Percentiles rank a stretch among this genome's conserved stretches.
Evolutionary conservation across 1,140 invertebrate species (phyloP).

Genomic region (Lepidostoma basale): DNA sequence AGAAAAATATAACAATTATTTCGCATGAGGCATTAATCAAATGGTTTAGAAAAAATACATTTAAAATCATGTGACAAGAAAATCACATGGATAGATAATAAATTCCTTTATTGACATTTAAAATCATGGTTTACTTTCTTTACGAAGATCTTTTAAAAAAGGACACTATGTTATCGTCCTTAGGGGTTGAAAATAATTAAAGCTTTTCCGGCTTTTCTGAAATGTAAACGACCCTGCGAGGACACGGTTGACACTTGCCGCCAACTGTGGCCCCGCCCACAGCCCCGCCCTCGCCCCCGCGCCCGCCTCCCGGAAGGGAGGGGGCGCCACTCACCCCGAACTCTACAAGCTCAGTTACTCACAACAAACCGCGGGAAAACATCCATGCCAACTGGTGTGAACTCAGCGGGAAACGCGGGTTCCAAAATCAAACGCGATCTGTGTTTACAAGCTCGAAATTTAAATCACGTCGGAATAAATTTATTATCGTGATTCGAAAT

Average conservation of each 20-base stretch:
- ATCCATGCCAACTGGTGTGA: neutral
- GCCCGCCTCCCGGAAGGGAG: neutral
- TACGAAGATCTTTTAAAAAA: too few species aligned
- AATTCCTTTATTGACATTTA: too few species aligned
- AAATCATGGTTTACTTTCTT: too few species aligned
- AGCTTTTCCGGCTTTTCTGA: constrained; percentile 8
- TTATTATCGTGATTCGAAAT: neutral
- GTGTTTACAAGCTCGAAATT: neutral
- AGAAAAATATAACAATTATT: too few species aligned
- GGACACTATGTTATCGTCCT: too few species aligned
- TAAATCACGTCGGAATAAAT: neutral
- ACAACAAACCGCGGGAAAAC: constrained; percentile 26
- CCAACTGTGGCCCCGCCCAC: neutral
- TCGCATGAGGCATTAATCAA: too few species aligned
- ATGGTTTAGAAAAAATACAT: too few species aligned
- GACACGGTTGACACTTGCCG: constrained; percentile 5
- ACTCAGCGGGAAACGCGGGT: constrained; percentile 1
- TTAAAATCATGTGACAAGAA: too few species aligned
- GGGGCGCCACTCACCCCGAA: neutral
- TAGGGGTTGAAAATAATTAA: too few species aligned
- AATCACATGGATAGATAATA: too few species aligned
- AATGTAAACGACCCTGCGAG: constrained; percentile 11
- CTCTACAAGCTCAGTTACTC: constrained; percentile 16
- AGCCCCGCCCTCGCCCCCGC: neutral
- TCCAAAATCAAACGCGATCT: neutral